Evolutionary conservation across 1,140 invertebrate genomes (phyloP).

Genomic region (Saccostrea echinata): DNA sequence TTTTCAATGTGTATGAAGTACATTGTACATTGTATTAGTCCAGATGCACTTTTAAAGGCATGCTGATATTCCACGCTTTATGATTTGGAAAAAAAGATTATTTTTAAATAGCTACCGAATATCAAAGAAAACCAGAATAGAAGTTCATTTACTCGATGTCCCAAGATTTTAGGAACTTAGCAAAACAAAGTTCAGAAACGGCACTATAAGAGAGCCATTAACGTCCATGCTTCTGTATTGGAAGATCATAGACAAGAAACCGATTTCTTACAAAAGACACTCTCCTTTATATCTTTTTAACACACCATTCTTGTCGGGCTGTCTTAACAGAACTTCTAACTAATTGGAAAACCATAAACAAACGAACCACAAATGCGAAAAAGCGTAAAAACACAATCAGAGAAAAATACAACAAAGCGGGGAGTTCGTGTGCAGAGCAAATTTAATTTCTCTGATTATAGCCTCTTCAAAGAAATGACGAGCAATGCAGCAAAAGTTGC

Average conservation of each 20-base stretch:
- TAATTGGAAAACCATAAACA: slow-evolving; percentile 37
- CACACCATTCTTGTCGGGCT: slow-evolving; percentile 12
- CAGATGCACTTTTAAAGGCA: not conserved
- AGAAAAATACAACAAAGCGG: not conserved
- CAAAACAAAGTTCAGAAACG: too few relatives aligned
- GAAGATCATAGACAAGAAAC: not conserved
- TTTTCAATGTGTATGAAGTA: not conserved
- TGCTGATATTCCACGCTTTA: not conserved
- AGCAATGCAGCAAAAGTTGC: not conserved
- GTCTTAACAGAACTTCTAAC: slow-evolving; percentile 19
- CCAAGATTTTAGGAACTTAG: too few relatives aligned
- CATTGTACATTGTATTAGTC: not conserved
- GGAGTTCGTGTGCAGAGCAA: not conserved
- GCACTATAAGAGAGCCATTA: not conserved
- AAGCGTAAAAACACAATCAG: slow-evolving; percentile 16
- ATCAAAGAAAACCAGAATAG: not conserved
- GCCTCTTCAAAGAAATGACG: slow-evolving; percentile 24
- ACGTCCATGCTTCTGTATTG: not conserved
- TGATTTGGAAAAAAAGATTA: not conserved
- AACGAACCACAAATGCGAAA: not conserved
- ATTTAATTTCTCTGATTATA: slow-evolving; percentile 31
- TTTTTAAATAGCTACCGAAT: not conserved
- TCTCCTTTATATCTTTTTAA: not conserved
- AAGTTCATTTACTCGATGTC: not conserved
- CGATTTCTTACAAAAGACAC: not conserved